Evolutionary conservation across 2,888 invertebrate genomes (phyloP), one percentile per base, ranked within the genome.

Genomic region (Coleophora deauratella): DNA sequence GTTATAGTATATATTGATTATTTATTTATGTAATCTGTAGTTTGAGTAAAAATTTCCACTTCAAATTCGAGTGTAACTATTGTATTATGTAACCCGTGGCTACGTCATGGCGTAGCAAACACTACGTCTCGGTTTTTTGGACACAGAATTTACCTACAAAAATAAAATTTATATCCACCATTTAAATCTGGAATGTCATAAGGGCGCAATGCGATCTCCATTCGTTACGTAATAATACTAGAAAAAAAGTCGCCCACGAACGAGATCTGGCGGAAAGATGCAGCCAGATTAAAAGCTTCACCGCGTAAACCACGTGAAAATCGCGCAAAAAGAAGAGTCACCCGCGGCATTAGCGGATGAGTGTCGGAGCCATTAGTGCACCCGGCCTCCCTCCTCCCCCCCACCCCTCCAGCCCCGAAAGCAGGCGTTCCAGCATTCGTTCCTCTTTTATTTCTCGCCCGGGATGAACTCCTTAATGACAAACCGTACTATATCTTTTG

Each of bases 401-500:
- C 49, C 50, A 57, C 48, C 62, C 64, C 63, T 55, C 53, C 67
- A 66, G 60, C 68, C 69, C 72, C 64, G 62, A 72, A 72, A 70
- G 66, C 71, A 75, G 58, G 63, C 73, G 73, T 74, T 74, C 21
- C 21, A 21, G 21, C 21, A 21, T 21, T 21, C 21, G 21, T 21
- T 21, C 79, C 82, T 82, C 84, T 85, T 85, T 85, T 84, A 84
- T 84, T 85, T 84, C 84, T 79, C 80, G 82, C 80, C 79, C 80
- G 80, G 81, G 82, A 84, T 85, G 84, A 85, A 85, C 84, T 85
- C 84, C 84, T 85, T 85, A 84, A 85, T 84, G 84, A 84, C 84
- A 85, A 84, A 85, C 84, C 84, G 81, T 84, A 84, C 84, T 85
- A 84, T 85, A 84, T 85, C 84, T 85, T 82, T 84, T 85, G 84